Evolutionary conservation across 1,140 invertebrate genomes (phyloP).

Genomic region (Thaumetopoea pityocampa): DNA sequence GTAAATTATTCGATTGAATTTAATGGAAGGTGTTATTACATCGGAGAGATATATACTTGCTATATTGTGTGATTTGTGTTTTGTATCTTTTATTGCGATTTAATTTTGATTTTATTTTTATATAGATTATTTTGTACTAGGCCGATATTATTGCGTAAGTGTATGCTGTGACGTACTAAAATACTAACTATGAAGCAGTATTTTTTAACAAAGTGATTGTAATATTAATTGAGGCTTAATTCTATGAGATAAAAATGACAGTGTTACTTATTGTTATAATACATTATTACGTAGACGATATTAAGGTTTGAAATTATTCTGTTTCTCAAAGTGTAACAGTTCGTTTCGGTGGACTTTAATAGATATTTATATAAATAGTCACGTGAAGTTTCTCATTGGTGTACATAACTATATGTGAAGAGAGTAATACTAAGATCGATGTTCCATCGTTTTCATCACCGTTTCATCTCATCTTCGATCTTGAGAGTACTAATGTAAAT

Average conservation of each 20-base stretch:
- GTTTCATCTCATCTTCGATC: conserved; percentile 35
- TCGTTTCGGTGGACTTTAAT: conserved; percentile 39
- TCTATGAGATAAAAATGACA: conserved; percentile 18
- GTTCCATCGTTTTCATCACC: conserved; percentile 42
- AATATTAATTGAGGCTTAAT: conserved; percentile 51
- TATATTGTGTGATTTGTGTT: conserved; percentile 51
- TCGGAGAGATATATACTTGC: conserved; percentile 39
- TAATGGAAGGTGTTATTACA: conserved; percentile 53
- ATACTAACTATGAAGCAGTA: conserved; percentile 43
- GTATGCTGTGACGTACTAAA: conserved; percentile 32
- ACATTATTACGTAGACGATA: conserved; percentile 6
- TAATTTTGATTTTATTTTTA: conserved; percentile 46
- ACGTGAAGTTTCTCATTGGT: conserved; percentile 39
- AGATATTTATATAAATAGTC: conserved; percentile 36
- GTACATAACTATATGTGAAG: conserved; percentile 39
- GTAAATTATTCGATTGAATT: conserved; percentile 68
- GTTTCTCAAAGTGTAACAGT: conserved; percentile 22
- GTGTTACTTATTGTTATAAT: conserved; percentile 19
- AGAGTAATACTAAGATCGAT: conserved; percentile 39
- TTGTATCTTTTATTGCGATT: conserved; percentile 37
- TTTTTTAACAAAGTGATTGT: conserved; percentile 54
- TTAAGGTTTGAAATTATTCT: conserved; percentile 11
- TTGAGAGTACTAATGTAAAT: conserved; percentile 55
- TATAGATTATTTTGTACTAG: conserved; percentile 39
- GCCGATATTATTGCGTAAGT: conserved; percentile 39